Conservation (phyloP, 53 echinoderm and acorn worm species). For the Antedon mediterranea region DNA sequence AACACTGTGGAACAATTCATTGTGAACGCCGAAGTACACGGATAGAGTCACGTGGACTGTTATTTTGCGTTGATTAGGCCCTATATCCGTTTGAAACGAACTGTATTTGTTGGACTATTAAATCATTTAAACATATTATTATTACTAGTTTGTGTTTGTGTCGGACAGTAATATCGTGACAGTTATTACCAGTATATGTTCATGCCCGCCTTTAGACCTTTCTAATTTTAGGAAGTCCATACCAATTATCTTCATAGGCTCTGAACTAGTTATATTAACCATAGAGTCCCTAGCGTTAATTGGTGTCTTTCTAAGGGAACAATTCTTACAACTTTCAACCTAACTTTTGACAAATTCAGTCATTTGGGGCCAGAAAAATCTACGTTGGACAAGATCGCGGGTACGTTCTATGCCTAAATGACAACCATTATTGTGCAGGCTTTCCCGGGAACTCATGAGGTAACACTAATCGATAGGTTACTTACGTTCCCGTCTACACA, state of each 20-base stretch:
- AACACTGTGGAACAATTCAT: no score
- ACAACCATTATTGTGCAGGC: no score
- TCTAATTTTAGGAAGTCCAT: not conserved
- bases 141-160: no score
- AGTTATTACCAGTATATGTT: not conserved
- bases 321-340: not conserved
- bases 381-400: no score
- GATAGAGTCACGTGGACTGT: no score
- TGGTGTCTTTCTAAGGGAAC: not conserved
- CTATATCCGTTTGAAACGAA: no score
- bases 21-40: no score
- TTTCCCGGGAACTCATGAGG: not conserved
- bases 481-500: not conserved
- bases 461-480: not conserved
- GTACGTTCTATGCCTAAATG: no score
- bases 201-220: not conserved
- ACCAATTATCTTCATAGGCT: not conserved
- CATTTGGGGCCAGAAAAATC: not conserved
- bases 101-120: no score
- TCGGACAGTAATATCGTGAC: no score
- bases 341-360: not conserved
- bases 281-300: not conserved
- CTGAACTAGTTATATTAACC: not conserved
- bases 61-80: no score
- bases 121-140: no score